Conservation (phyloP, 2,797 vertebrate genomes). For the Dicrostonyx torquatus region DNA sequence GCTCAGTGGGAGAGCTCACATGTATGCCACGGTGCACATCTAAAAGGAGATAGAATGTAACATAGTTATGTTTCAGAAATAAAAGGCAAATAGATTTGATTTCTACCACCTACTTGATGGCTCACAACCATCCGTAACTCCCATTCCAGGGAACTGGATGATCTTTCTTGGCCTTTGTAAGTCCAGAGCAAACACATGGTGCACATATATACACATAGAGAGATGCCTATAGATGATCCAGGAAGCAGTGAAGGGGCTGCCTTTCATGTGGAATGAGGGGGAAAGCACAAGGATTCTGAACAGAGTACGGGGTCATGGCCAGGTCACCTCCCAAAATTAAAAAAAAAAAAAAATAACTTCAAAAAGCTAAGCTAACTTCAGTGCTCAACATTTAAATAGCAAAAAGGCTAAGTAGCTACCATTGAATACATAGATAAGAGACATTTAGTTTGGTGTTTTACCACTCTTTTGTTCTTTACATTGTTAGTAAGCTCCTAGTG, state of each 20-base stretch:
- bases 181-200: background rate
- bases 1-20: background rate
- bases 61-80: background rate
- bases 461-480: background rate
- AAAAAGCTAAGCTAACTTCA: background rate
- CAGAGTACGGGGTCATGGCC: background rate
- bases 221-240: background rate
- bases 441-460: background rate
- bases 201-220: background rate
- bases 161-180: background rate
- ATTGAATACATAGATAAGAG: background rate
- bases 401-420: constrained; percentile 2
- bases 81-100: background rate
- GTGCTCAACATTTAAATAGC: background rate
- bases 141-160: background rate
- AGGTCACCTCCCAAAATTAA: background rate
- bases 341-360: background rate
- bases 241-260: background rate
- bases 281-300: background rate
- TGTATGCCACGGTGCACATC: accelerated
- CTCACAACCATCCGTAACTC: too few relatives aligned
- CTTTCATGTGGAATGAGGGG: background rate
- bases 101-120: background rate
- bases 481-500: background rate
- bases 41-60: background rate